Evolutionary conservation across 2,888 invertebrate species (phyloP), one percentile per base, ranked within the genome.

Genomic region (Thalpophila matura): DNA sequence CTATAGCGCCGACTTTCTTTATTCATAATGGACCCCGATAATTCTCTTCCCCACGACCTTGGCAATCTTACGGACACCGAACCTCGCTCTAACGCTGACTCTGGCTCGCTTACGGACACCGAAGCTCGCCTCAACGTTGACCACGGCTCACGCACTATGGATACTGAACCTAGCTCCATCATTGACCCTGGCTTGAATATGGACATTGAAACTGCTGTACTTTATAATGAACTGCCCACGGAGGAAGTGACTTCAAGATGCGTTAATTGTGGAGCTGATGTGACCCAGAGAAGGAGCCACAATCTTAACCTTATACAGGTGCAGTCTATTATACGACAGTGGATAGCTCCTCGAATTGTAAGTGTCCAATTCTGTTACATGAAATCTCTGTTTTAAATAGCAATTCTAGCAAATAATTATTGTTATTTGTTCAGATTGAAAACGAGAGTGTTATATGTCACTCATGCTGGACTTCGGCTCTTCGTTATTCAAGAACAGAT

Each of bases 161-260:
- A 33, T 22, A 3, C 26, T 24, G 26, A 42, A 26, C 42, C 42
- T 24, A n/a, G 22, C 33, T 9, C 47, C 14, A 33, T 14, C 22
- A 31, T 22, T 33, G 33, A 45, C 47, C 47, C 47, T 10, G 33
- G 47, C 46, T 31, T 46, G 18, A 46, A 46, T 31, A 20, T 47
- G 14, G 33, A 33, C 33, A 3, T 42, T 24, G 26, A 42, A 26
- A 24, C 42, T 24, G 42, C 26, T 14, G 24, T 43, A 27, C 26
- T 26, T 42, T 14, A 14, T 24, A 24, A 24, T 26, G 26, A 42
- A 33, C 31, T 33, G 10, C 22, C 29, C 18, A 18, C 18, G 4
- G 9, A 20, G 18, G 46, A 46, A 42, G 26, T 24, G 42, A n/a
- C n/a, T n/a, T n/a, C 42, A 42, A 24, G 26, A n/a, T 42, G 42